Conservation (phyloP, 2,113 vertebrate species). For the Phalacrocorax carbo region DNA sequence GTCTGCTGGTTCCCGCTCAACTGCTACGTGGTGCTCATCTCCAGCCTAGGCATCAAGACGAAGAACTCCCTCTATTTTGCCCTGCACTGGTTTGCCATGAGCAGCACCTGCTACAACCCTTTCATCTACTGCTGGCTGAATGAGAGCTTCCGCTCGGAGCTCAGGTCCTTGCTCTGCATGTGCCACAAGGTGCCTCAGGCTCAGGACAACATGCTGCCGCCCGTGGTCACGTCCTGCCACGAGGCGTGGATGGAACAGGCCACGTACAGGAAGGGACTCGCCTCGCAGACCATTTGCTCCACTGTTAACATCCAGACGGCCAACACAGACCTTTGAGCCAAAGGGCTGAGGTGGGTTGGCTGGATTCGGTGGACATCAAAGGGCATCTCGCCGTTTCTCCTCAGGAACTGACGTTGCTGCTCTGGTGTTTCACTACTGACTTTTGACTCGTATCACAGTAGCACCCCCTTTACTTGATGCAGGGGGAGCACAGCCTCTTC, state of each 20-base stretch:
- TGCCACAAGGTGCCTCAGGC: neutral
- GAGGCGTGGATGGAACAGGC: slow-evolving; percentile 22
- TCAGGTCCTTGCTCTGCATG: slow-evolving; percentile 27
- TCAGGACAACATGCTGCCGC: neutral
- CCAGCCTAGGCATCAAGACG: slow-evolving; percentile 50
- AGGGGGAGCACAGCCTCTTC: neutral
- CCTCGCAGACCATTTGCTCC: neutral
- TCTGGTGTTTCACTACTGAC: neutral
- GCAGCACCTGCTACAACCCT: slow-evolving; percentile 65
- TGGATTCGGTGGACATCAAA: rapidly evolving
- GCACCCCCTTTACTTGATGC: neutral
- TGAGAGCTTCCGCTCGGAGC: slow-evolving; percentile 13
- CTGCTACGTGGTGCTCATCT: slow-evolving; percentile 69
- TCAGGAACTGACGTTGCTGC: rapidly evolving
- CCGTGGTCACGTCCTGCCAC: rapidly evolving
- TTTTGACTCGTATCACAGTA: neutral
- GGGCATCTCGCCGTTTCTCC: neutral
- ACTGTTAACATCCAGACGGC: neutral
- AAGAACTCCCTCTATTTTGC: slow-evolving; percentile 57
- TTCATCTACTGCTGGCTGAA: slow-evolving; percentile 70
- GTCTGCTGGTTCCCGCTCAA: slow-evolving; percentile 71
- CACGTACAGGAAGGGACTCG: neutral
- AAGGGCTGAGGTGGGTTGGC: neutral
- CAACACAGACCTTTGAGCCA: slow-evolving; percentile 17
- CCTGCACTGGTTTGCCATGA: slow-evolving; percentile 62